Percentiles rank a stretch among this genome's conserved stretches.
Conservation (phyloP, 1,140 invertebrate genomes). For the Campoletis sonorensis region DNA sequence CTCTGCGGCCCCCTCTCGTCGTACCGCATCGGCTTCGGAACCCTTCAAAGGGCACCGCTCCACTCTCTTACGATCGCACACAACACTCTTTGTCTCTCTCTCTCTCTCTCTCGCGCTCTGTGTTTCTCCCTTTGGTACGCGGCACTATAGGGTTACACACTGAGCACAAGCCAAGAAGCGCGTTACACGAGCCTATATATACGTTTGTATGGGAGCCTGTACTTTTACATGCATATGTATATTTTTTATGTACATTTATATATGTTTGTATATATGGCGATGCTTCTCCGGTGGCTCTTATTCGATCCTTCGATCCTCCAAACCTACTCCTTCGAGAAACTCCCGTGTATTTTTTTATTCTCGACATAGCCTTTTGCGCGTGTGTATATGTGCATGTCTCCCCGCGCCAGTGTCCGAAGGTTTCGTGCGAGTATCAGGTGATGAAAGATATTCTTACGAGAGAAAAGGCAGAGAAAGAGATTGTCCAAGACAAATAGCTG, state of each 20-base stretch:
- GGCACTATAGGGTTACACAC: constrained; percentile 35
- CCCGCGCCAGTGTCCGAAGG: not conserved
- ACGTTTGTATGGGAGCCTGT: not conserved
- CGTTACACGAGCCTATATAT: constrained; percentile 22
- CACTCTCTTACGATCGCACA: constrained; percentile 9
- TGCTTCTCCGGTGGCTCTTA: constrained; percentile 23
- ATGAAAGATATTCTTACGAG: constrained; percentile 19
- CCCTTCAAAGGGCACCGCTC: constrained; percentile 30
- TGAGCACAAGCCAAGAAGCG: constrained; percentile 29
- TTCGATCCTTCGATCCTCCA: constrained; percentile 1
- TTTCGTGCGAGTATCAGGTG: constrained; percentile 1
- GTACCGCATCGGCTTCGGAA: constrained; percentile 1
- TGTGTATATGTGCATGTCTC: not conserved
- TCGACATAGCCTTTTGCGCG: not conserved
- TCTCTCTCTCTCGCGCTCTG: not conserved
- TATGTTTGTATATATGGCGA: not conserved
- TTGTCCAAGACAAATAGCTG: constrained; percentile 11
- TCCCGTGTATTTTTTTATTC: constrained; percentile 4
- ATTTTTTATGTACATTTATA: not conserved
- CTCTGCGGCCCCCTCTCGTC: not conserved
- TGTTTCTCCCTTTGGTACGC: not conserved
- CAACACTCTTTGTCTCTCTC: not conserved
- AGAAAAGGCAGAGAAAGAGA: not conserved
- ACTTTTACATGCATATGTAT: no score
- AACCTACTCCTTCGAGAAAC: not conserved